Percentiles rank a stretch among this genome's conserved stretches.
Conservation (phyloP, 92 coral and sea anemone species). For the Meandrina meandrites region DNA sequence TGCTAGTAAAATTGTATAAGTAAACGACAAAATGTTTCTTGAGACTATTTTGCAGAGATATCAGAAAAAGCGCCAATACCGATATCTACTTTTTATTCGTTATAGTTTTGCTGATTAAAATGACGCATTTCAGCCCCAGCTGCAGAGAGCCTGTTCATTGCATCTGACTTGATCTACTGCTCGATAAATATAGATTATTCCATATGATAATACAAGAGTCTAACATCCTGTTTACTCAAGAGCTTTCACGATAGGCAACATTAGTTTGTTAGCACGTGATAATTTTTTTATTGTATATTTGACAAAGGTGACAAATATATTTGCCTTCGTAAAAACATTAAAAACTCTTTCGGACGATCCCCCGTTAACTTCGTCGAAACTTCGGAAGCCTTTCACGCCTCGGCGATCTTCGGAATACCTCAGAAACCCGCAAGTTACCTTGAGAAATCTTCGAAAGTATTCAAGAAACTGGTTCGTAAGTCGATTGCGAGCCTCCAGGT, state of each 20-base stretch:
- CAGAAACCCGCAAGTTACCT: background rate
- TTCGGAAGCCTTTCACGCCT: too few species aligned
- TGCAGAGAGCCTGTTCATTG: background rate
- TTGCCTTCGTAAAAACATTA: background rate
- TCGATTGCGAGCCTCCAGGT: too few species aligned
- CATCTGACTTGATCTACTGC: background rate
- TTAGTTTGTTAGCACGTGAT: too few species aligned
- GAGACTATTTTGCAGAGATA: background rate
- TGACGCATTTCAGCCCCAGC: background rate
- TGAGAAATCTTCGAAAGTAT: too few species aligned
- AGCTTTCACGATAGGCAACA: too few species aligned
- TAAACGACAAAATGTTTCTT: background rate
- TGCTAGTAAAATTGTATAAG: background rate
- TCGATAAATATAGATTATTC: too few species aligned
- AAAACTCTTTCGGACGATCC: background rate
- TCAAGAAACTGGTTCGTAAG: too few species aligned
- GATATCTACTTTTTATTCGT: background rate
- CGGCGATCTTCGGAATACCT: background rate
- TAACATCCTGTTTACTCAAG: too few species aligned
- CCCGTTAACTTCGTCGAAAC: too few species aligned
- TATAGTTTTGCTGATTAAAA: background rate
- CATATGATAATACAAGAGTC: background rate
- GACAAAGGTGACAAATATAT: background rate
- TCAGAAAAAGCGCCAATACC: too few species aligned
- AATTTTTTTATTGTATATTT: background rate